Base-by-base conservation (phyloP, 2,113 vertebrate genomes). In the Eublepharis macularius region DNA sequence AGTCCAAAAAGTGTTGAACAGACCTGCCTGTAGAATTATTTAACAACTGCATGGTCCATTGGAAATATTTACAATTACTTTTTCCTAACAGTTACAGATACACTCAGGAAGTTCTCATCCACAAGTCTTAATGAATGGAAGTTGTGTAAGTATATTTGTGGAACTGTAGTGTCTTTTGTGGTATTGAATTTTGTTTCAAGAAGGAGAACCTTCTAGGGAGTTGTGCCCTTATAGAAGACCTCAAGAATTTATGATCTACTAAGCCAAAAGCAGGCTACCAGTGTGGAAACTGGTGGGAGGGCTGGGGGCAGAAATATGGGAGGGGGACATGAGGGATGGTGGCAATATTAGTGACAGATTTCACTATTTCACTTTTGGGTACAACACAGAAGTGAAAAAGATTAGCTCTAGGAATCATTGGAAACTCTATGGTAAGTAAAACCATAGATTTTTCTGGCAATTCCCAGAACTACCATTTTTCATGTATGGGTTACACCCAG, bases 1-100 rank as follows among this genome's bases (percentile, higher is more conserved):
- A 73, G 78, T 87, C 29, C 84, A 80, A 70, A 85, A 87, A 79
- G 70, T 87, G 65, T 47, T 69, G 82, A 86, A 49, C 70, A 87
- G 65, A 21, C 79, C 69, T 79, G 11, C 63, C 76, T 86, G 60
- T 43, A 90, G 69, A 89, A 83, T 79, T 12, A 76, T 70, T 91
- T 72, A 73, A 65, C 86, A 78, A 89, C 82, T 82, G 60, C 51
- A 65, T 16, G 45, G 85, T 72, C 77, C 81, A 2, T 86, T 93
- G 88, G 1, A 69, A 77, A 66, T 74, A 81, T 85, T 82, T 90
- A 84, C 57, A 87, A 45, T 2, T 84, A 66, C 13, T 47, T 91
- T 82, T 84, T 94, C 82, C 0, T 21, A 81, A 81, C 4, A 87
- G 9, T 69, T 65, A 19, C 0, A 1, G n/a, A 66, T 76, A 65